Evolutionary conservation across 2,797 vertebrate genomes (phyloP), one percentile per base, ranked within the genome.

Genomic region (Sebastes aleutianus): DNA sequence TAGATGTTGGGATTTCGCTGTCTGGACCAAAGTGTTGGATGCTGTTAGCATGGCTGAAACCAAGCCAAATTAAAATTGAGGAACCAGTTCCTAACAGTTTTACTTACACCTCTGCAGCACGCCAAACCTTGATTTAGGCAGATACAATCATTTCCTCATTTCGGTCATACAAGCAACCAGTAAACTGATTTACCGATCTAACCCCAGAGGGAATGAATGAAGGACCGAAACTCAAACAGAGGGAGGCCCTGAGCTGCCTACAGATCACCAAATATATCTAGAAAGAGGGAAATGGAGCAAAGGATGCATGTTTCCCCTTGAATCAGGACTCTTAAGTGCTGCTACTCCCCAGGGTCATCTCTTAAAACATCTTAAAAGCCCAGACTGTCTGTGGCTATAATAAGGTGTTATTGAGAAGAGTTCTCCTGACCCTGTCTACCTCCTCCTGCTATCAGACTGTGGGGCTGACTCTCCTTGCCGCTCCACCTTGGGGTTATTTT

Each of bases 331-430:
- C 68, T 82, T 83, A 86, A 83, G 89, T 87, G 87, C 85, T 73
- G 89, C 87, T 82, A 20, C 79, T 89, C 88, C 79, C 84, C n/a
- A 16, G 88, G 89, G 89, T 82, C 91, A 89, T 89, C 92, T 84
- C 83, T 87, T 86, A 83, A 87, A 91, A 86, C 87, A 88, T 92
- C 92, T 92, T 91, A 93, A 93, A 89, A 91, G 88, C 89, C 89
- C 88, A 92, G 92, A 92, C 91, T 72, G 89, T 91, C 90, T 89
- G 82, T 82, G 79, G 76, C 87, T 90, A 89, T 95, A 94, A 94
- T 93, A 90, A 93, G 92, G 86, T 93, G 92, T 92, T 92, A 93
- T 84, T 93, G 92, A 91, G 88, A 83, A 76, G 87, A 75, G 66
- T 76, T 88, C 64, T 87, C 66, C 84, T 85, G 84, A 82, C 76